Percentiles rank a stretch among this genome's conserved stretches.
Evolutionary conservation across 2,888 invertebrate species (phyloP).

Genomic region (Steromphala cineraria): DNA sequence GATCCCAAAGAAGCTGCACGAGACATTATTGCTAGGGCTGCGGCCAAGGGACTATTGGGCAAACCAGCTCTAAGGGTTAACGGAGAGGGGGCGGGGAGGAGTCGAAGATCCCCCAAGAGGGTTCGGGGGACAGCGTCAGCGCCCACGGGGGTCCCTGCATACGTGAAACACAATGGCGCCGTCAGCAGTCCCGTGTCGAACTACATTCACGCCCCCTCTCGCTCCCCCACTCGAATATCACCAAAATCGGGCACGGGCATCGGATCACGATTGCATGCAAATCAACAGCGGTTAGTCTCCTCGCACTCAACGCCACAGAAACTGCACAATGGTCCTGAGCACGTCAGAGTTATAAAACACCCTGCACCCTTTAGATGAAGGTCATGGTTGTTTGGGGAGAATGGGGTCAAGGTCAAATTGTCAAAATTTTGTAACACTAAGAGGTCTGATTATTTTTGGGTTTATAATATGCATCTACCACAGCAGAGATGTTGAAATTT

Average conservation of each 20-base stretch:
- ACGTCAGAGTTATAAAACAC: slow-evolving; percentile 63
- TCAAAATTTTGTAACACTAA: too few species aligned
- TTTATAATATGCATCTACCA: too few species aligned
- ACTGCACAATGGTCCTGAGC: slow-evolving; percentile 46
- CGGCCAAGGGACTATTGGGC: slow-evolving; percentile 55
- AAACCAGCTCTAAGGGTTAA: slow-evolving; percentile 37
- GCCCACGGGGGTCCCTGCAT: neutral
- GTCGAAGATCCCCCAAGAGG: slow-evolving; percentile 31
- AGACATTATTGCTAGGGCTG: slow-evolving; percentile 65
- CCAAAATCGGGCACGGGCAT: slow-evolving; percentile 18
- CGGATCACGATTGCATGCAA: neutral
- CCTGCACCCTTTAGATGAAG: slow-evolving; percentile 69
- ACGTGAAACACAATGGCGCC: neutral
- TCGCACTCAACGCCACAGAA: slow-evolving; percentile 30
- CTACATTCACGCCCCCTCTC: slow-evolving; percentile 19
- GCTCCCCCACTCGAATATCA: slow-evolving; percentile 32
- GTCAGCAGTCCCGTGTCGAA: slow-evolving; percentile 6
- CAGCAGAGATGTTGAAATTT: too few species aligned
- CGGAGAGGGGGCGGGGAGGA: slow-evolving; percentile 27
- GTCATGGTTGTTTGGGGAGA: neutral
- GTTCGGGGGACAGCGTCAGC: neutral
- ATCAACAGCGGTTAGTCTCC: neutral
- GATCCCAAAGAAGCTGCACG: slow-evolving; percentile 67
- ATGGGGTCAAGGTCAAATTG: too few species aligned
- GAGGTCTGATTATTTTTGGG: too few species aligned